These are phyloP conservation scores for Pissodes strobi DNA, from an alignment of 1,140 invertebrate species.

Conservation along the genomic window DNA sequence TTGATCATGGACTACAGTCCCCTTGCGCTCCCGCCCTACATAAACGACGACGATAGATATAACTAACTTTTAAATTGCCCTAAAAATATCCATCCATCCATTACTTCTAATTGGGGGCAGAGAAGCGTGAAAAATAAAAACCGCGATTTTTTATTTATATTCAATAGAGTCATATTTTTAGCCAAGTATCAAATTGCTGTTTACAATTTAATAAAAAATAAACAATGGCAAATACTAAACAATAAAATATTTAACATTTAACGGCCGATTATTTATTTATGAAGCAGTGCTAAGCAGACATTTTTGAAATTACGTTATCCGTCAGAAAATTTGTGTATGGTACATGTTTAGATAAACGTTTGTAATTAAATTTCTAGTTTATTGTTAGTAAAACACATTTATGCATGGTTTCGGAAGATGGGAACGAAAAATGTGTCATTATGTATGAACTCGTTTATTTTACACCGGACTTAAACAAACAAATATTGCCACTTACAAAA, in stretches of 20 bases:
- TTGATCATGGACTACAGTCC: too few species aligned
- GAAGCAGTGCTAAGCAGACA: constrained; percentile 13
- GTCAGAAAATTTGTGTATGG: constrained; percentile 27
- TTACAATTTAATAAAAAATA: too few species aligned
- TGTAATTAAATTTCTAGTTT: constrained; percentile 35
- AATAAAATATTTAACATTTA: constrained; percentile 26
- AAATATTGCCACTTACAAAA: constrained; percentile 30
- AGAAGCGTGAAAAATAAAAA: too few species aligned
- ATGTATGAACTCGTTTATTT: constrained; percentile 24
- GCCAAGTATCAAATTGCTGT: too few species aligned
- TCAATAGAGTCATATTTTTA: too few species aligned
- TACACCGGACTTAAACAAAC: constrained; percentile 24
- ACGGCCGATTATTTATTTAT: constrained; percentile 23
- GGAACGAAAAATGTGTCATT: constrained; percentile 36
- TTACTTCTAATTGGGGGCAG: too few species aligned
- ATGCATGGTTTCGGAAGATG: constrained; percentile 17
- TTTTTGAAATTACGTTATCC: constrained; percentile 22
- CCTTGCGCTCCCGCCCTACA: too few species aligned
- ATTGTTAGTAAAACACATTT: constrained; percentile 36
- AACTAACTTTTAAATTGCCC: too few species aligned
- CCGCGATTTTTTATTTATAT: too few species aligned
- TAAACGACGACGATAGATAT: too few species aligned
- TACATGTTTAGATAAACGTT: constrained; percentile 32
- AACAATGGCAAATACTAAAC: too few species aligned
- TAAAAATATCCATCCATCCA: too few species aligned